Percentiles rank a stretch among this genome's conserved stretches.
Evolutionary conservation across 2,888 invertebrate species (phyloP).

Genomic region (Clusia tigrina): DNA sequence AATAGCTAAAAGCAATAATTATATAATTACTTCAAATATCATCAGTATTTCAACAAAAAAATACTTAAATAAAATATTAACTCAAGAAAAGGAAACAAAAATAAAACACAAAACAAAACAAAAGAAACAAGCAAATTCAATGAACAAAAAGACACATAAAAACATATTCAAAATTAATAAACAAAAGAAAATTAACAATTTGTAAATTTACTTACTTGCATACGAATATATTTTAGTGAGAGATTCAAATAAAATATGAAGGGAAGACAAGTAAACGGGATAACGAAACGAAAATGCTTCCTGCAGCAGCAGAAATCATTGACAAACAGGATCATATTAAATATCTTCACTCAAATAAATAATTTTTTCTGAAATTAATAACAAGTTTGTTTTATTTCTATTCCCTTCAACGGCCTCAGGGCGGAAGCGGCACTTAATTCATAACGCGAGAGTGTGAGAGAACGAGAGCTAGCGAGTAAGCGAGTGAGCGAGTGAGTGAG

Average conservation of each 20-base stretch:
- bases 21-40: slow-evolving; percentile 1
- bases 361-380: slow-evolving; percentile 61
- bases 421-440: too few species aligned
- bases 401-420: too few species aligned
- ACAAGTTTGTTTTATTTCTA: slow-evolving; percentile 20
- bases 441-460: too few species aligned
- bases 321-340: slow-evolving; percentile 15
- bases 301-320: not conserved
- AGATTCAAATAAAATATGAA: slow-evolving; percentile 35
- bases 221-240: slow-evolving; percentile 25
- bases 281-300: slow-evolving; percentile 27
- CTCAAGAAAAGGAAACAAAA: slow-evolving; percentile 21
- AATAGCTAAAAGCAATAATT: slow-evolving; percentile 5
- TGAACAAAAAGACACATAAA: slow-evolving; percentile 35
- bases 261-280: slow-evolving; percentile 36
- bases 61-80: slow-evolving; percentile 24
- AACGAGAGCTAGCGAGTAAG: too few species aligned
- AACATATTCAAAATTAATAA: slow-evolving; percentile 32
- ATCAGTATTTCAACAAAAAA: too few species aligned
- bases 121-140: slow-evolving; percentile 40
- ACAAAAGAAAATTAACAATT: slow-evolving; percentile 39
- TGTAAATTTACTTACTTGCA: slow-evolving; percentile 35
- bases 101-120: slow-evolving; percentile 21
- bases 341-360: slow-evolving; percentile 52
- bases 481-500: too few species aligned